Evolutionary conservation across 2,113 vertebrate genomes (phyloP).

Genomic region (Leuciscus idus): DNA sequence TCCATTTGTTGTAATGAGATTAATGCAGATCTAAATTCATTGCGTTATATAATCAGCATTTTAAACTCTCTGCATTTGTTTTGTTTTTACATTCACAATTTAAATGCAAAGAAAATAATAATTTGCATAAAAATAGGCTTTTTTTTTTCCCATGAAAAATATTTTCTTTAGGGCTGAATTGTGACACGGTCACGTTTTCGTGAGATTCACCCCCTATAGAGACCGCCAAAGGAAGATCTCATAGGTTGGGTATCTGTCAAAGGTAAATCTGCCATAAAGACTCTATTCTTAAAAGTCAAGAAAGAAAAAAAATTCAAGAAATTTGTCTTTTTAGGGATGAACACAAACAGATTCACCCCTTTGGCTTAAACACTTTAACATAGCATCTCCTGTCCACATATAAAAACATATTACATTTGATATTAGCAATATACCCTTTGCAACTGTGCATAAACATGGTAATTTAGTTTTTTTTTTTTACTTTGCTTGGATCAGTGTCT

Average conservation of each 20-base stretch:
- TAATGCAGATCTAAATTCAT: not conserved
- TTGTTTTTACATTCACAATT: not conserved
- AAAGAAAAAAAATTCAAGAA: not conserved
- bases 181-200: not conserved
- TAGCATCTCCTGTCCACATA: not conserved
- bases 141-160: not conserved
- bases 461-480: not conserved
- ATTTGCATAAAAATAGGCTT: not conserved
- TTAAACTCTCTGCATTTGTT: too few species aligned
- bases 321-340: not conserved
- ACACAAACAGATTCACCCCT: not conserved
- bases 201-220: not conserved
- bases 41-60: not conserved
- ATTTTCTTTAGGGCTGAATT: not conserved
- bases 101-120: not conserved
- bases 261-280: not conserved
- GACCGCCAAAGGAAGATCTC: not conserved
- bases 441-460: not conserved
- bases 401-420: conserved; percentile 16
- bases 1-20: not conserved
- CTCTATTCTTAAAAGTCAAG: not conserved
- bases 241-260: not conserved
- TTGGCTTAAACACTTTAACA: conserved; percentile 13
- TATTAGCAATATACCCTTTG: not conserved
- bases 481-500: not conserved